Conservation (phyloP, 2,113 vertebrate genomes). For the Tyto alba region DNA sequence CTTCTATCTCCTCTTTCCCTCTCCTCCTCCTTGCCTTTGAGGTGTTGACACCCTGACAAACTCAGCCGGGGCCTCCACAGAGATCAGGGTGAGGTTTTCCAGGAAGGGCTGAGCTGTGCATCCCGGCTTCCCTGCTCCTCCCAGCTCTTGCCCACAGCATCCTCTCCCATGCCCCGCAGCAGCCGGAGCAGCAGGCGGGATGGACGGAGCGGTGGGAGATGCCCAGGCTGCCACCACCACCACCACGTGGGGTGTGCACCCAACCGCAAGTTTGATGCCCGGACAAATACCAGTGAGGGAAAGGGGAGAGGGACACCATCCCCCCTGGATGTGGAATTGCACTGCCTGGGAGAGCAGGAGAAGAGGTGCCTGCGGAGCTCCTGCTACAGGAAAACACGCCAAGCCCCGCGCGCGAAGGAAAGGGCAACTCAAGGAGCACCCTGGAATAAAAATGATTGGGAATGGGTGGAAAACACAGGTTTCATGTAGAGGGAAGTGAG, state of each 20-base stretch:
- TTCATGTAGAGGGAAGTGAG: not conserved
- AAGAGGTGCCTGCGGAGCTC: not conserved
- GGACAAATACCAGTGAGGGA: not conserved
- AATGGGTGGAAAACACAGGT: not conserved
- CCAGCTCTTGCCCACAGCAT: not conserved
- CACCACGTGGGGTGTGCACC: fast-evolving
- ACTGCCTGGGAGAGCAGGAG: not conserved
- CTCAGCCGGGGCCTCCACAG: not conserved
- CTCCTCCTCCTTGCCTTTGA: conserved; percentile 22
- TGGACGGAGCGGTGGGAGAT: not conserved
- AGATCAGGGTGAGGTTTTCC: not conserved
- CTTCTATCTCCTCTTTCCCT: not conserved
- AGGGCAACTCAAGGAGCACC: not conserved
- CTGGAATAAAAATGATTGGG: not conserved
- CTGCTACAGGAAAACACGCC: not conserved
- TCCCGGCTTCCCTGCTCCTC: not conserved
- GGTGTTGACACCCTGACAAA: conserved; percentile 7
- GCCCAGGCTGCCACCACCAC: not conserved
- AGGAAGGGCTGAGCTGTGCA: not conserved
- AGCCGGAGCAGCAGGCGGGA: not conserved
- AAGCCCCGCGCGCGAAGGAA: fast-evolving
- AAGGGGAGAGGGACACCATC: not conserved
- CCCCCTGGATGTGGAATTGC: not conserved
- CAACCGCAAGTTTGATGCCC: fast-evolving
- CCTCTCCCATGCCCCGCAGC: not conserved